Conservation (phyloP, 2,797 vertebrate species). For the Leuciscus waleckii region DNA sequence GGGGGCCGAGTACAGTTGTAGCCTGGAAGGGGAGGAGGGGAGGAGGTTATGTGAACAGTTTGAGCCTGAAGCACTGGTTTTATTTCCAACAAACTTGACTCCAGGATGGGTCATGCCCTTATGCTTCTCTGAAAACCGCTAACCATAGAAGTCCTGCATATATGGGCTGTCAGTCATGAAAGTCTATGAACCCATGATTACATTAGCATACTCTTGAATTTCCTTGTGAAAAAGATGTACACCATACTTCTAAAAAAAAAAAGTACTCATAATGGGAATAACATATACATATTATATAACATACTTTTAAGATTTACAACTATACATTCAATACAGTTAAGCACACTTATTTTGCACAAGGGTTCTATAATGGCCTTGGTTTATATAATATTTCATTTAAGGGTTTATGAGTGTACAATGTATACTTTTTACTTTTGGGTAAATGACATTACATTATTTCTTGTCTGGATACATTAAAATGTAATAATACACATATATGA, state of each 20-base stretch:
- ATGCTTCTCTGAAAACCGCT: neutral
- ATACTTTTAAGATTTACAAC: neutral
- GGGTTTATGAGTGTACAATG: neutral
- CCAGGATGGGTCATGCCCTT: conserved; percentile 12
- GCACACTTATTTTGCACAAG: neutral
- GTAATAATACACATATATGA: neutral
- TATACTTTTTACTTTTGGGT: neutral
- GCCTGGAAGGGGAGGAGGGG: neutral
- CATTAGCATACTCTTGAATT: neutral
- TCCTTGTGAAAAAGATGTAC: neutral
- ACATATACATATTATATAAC: neutral
- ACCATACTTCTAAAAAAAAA: neutral
- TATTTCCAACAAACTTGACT: conserved; percentile 24
- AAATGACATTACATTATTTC: neutral
- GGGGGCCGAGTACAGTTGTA: conserved; percentile 3
- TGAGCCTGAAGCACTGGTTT: conserved; percentile 23
- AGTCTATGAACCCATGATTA: neutral
- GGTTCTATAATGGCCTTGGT: neutral
- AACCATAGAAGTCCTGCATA: neutral
- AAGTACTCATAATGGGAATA: neutral
- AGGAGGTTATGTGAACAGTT: neutral
- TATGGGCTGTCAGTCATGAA: neutral
- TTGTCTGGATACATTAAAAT: neutral
- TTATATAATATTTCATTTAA: neutral
- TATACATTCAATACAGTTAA: neutral